These are phyloP conservation scores for Pseudorhiza aurosa DNA, from an alignment of 30 jellyfish, hydroid and myxozoan species.

Conservation along the genomic window DNA sequence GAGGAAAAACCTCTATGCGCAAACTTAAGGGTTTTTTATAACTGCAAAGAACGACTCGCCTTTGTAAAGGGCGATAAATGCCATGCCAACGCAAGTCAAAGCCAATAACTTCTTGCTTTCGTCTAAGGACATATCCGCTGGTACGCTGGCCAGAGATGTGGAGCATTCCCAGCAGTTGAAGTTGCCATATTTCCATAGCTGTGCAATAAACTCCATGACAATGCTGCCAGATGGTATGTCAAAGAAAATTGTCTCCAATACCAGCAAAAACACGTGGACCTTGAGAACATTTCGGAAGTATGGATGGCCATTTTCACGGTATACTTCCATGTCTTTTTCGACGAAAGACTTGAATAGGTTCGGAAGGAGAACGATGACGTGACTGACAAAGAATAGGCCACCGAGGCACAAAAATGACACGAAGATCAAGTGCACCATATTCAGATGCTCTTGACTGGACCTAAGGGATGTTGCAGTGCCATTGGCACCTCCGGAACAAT, in stretches of 20 bases:
- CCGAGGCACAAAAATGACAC: constrained; percentile 77
- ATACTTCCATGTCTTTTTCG: constrained; percentile 77
- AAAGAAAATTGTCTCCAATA: constrained; percentile 79
- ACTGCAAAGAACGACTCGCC: too few species aligned
- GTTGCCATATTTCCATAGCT: constrained; percentile 81
- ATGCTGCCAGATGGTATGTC: constrained; percentile 92
- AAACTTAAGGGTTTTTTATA: too few species aligned
- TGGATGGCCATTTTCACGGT: constrained; percentile 68
- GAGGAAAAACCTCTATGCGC: too few species aligned
- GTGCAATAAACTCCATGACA: constrained; percentile 89
- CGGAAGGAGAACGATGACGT: constrained; percentile 72
- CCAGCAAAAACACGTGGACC: constrained; percentile 69
- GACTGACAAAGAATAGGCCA: constrained; percentile 73
- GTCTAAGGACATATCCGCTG: constrained; percentile 67
- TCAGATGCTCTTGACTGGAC: constrained; percentile 61
- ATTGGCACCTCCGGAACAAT: constrained; percentile 75
- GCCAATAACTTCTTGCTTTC: constrained; percentile 66
- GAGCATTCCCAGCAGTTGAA: constrained; percentile 83
- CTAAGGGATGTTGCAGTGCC: constrained; percentile 50
- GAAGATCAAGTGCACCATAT: constrained; percentile 47
- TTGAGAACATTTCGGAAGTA: constrained; percentile 77
- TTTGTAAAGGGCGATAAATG: constrained; percentile 89
- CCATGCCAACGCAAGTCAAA: constrained; percentile 78
- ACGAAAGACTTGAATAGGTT: constrained; percentile 73
- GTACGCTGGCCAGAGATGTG: constrained; percentile 42